Conservation (phyloP, 2,797 vertebrate genomes). For the Simalia tracyae region DNA sequence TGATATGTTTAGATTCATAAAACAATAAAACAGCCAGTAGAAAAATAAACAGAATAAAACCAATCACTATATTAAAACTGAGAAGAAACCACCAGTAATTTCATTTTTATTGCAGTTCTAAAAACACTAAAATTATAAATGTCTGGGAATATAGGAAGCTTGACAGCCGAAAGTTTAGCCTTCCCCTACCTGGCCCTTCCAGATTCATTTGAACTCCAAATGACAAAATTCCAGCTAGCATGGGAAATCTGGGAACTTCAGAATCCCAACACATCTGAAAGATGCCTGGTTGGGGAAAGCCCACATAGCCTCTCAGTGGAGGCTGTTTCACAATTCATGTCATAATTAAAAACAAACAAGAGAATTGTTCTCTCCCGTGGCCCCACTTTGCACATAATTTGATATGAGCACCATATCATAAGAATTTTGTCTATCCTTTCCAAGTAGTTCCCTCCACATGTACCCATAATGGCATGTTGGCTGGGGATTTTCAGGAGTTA, state of each 20-base stretch:
- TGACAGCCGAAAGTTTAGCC: background rate
- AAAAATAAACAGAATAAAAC: conserved; percentile 1
- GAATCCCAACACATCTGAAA: background rate
- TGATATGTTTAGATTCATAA: background rate
- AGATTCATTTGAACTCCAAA: background rate
- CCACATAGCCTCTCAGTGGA: background rate
- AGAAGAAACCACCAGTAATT: background rate
- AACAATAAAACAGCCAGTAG: background rate
- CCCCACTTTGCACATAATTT: background rate
- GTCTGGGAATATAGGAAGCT: background rate
- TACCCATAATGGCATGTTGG: background rate
- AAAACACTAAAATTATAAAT: background rate
- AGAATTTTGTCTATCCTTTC: background rate
- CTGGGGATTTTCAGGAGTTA: background rate
- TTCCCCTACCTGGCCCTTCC: background rate
- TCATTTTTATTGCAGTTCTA: background rate
- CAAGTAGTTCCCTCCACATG: background rate
- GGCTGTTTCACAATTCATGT: background rate
- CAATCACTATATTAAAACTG: background rate
- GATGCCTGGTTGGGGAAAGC: background rate
- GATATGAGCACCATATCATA: no score
- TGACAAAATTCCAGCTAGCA: background rate
- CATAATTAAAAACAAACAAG: background rate
- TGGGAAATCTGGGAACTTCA: background rate
- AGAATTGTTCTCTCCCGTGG: background rate